Evolutionary conservation across 2,888 invertebrate species (phyloP), one percentile per base, ranked within the genome.

Genomic region (Cephonodes hylas): DNA sequence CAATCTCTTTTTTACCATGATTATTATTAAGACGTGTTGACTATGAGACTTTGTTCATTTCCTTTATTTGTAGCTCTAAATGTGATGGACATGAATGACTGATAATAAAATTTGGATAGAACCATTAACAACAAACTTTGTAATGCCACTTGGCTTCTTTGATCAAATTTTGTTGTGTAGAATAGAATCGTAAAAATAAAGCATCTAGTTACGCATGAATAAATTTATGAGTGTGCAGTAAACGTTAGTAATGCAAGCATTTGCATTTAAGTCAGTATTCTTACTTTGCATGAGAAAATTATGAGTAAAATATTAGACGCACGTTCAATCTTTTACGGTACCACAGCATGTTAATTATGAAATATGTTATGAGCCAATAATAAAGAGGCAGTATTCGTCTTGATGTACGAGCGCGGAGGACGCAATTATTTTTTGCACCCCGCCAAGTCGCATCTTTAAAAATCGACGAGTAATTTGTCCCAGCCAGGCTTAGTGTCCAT

Each of bases 351-450:
- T 64, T 69, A 71, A 75, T 76, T 73, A 77, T 73, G 72, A 73
- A 78, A 76, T 63, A 67, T 63, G 53, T 70, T 66, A 76, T 79
- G 74, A 75, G 76, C 72, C 64, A 20, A 8, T 62, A 48, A 71
- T 34, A 18, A 48, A 6, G 15, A 60, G 13, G 60, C 22, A 48
- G 15, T 25, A 18, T 60, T 27, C 8, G 18, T 23, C 38, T 23
- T 38, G 18, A 70, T 68, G 63, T 69, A 68, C 56, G 59, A 46
- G 65, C 65, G 64, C 69, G 70, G 72, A 76, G 3, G 3, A 38
- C 0, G 38, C 78, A 83, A 86, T 84, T 85, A 83, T 78, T 78
- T 77, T 25, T 79, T 75, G 70, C 76, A 81, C 81, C 86, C 81
- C 74, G 79, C 80, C 70, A 70, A 70, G 72, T 66, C 63, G 66